These are phyloP conservation scores for Caenorhabditis tropicalis DNA, from an alignment of 1,140 invertebrate genomes.

Conservation along the genomic window DNA sequence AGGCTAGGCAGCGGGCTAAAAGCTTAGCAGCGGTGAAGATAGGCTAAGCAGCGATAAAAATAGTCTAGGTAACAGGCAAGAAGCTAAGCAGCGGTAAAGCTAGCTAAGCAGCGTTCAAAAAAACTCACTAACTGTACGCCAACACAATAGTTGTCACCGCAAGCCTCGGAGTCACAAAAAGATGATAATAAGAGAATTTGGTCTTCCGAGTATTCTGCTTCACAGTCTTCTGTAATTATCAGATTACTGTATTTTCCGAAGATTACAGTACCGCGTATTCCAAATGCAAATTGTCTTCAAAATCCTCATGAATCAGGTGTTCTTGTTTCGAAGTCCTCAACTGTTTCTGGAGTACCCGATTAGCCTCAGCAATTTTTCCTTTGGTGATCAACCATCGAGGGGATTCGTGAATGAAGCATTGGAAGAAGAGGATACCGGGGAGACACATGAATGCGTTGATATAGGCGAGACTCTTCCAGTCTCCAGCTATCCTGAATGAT, in stretches of 20 bases:
- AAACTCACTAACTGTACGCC: constrained; percentile 49
- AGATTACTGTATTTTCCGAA: not conserved
- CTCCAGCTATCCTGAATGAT: constrained; percentile 12
- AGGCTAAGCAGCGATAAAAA: no score
- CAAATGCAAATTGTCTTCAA: constrained; percentile 28
- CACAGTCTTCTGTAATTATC: constrained; percentile 10
- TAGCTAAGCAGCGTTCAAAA: no score
- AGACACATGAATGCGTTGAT: constrained; percentile 42
- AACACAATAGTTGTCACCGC: constrained; percentile 23
- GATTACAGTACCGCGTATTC: constrained; percentile 35
- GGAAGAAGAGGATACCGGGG: constrained; percentile 51
- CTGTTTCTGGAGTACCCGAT: constrained; percentile 7
- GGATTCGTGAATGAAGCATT: constrained; percentile 53
- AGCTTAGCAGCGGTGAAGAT: no score
- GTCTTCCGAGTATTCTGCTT: constrained; percentile 36
- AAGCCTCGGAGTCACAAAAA: constrained; percentile 53
- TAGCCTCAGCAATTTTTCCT: constrained; percentile 44
- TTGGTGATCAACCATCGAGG: constrained; percentile 52
- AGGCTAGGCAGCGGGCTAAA: no score
- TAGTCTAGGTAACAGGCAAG: no score
- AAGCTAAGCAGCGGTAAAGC: no score
- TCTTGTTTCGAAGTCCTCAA: constrained; percentile 30
- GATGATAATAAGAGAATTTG: constrained; percentile 56
- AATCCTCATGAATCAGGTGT: constrained; percentile 44
- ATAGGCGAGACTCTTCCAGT: constrained; percentile 34